Base-by-base conservation (phyloP, 2,113 vertebrate species). In the Daphoenositta chrysoptera region DNA sequence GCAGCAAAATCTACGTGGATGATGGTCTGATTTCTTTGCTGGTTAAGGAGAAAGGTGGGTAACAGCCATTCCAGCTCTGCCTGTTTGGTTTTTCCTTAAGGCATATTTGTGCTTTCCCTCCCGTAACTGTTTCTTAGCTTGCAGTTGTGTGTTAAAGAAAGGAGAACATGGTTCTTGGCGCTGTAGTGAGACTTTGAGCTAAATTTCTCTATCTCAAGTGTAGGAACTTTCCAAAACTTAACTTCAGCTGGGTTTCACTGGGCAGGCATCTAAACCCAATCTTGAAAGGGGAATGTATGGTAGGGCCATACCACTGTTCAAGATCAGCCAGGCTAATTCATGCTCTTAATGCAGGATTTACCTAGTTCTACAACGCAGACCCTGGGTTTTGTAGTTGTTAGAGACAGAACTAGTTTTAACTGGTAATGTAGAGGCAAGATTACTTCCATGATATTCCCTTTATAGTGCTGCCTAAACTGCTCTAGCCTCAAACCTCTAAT, bases 21-120 rank as follows among this genome's bases (percentile, higher is more conserved):
- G 99, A 99, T 1, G 99, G 99, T 33, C 98, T 99, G n/a, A 99
- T 99, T 95, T 99, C 99, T 26, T 98, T 99, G 71, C 96, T 96
- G 92, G 99, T 99, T 82, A 98, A 98, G 92, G 98, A 99, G 93
- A 96, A 99, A 93, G 99, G 99, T 99, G 47, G 54, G 98, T 79
- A 23, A 13, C 27, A 23, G 13, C 17, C 1, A 1, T 61, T 61
- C n/a, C 13, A 18, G 48, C 31, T 78, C 9, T 45, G 24, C 37
- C 10, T 68, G 10, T 35, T 57, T 14, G 10, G 2, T 21, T 35
- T 54, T 75, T 18, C 7, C 33, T 26, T 7, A 15, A n/a, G 20
- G 26, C 1, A 0, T 68, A 5, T 14, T 48, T 48, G 22, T 60
- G 26, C 7, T 72, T 76, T 71, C 21, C 10, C 4, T 72, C 17